Evolutionary conservation across 2,888 invertebrate species (phyloP).

Genomic region (Octonoba sinensis): DNA sequence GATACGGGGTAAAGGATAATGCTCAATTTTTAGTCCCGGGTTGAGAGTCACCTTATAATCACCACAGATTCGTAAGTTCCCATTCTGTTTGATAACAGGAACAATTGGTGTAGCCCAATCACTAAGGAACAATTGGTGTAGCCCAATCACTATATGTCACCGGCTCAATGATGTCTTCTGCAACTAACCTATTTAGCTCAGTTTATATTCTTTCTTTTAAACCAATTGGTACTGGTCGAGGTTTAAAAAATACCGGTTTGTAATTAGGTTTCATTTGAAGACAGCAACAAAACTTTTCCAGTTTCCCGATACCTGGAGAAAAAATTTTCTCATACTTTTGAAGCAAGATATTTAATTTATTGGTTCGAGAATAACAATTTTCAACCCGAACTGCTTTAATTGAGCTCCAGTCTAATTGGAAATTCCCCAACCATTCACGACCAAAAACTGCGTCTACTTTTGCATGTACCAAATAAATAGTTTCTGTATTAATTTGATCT

Average conservation of each 20-base stretch:
- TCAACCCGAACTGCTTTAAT: constrained; percentile 41
- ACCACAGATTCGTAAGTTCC: constrained; percentile 64
- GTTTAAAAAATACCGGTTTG: constrained; percentile 45
- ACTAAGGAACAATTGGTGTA: constrained; percentile 40
- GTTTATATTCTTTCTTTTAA: constrained; percentile 43
- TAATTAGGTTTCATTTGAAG: constrained; percentile 41
- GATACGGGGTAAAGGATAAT: constrained; percentile 67
- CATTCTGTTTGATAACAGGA: constrained; percentile 38
- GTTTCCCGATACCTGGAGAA: constrained; percentile 41
- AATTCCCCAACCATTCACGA: constrained; percentile 47
- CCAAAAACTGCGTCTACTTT: constrained; percentile 47
- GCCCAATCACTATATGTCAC: constrained; percentile 39
- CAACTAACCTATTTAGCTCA: constrained; percentile 33
- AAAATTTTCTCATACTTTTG: constrained; percentile 41
- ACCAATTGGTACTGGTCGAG: constrained; percentile 42
- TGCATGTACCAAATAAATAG: constrained; percentile 44
- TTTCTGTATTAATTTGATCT: constrained; percentile 41
- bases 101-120: constrained; percentile 36
- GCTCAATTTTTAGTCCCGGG: constrained; percentile 67
- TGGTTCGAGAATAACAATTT: constrained; percentile 44
- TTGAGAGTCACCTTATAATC: constrained; percentile 68
- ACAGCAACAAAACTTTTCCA: constrained; percentile 40
- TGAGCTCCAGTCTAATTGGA: constrained; percentile 46
- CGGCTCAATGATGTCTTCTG: constrained; percentile 38
- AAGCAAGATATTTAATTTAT: constrained; percentile 48